Evolutionary conservation across 2,797 vertebrate species (phyloP).

Genomic region (Acomys russatus): DNA sequence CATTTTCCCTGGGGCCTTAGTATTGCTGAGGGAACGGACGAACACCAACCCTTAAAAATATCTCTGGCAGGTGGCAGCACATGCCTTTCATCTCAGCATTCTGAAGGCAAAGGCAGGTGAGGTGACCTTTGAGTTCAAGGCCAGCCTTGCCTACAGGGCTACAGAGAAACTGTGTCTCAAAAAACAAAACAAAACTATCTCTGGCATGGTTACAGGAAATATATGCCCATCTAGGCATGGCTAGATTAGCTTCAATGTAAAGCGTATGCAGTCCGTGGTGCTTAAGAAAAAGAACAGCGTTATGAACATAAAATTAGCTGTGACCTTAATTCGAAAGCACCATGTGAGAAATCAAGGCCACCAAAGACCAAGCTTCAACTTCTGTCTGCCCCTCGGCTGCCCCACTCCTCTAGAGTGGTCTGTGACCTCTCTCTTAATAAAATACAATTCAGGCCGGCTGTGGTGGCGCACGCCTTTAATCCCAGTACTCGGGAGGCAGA

Average conservation of each 20-base stretch:
- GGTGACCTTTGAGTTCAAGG: neutral
- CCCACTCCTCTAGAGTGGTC: neutral
- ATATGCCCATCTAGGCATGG: neutral
- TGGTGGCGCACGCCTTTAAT: too few species aligned
- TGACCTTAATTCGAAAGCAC: neutral
- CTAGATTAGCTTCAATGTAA: neutral
- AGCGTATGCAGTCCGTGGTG: neutral
- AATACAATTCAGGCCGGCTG: neutral
- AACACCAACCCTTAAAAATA: neutral
- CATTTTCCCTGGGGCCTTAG: neutral
- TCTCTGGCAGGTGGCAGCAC: neutral
- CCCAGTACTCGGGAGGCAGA: too few species aligned
- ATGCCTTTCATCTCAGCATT: neutral
- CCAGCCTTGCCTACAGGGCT: neutral
- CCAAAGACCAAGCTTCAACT: neutral
- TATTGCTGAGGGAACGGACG: too few species aligned
- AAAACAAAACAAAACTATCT: neutral
- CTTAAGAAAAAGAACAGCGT: conserved; percentile 32
- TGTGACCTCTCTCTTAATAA: neutral
- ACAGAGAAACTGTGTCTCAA: neutral
- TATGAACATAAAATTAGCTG: neutral
- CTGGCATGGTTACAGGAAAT: neutral
- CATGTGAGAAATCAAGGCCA: neutral
- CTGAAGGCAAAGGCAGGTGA: neutral
- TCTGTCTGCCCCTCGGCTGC: neutral